phyloP scores from a whole-genome alignment of 2,888 invertebrate species.

The Drosophila imparisetae region DNA sequence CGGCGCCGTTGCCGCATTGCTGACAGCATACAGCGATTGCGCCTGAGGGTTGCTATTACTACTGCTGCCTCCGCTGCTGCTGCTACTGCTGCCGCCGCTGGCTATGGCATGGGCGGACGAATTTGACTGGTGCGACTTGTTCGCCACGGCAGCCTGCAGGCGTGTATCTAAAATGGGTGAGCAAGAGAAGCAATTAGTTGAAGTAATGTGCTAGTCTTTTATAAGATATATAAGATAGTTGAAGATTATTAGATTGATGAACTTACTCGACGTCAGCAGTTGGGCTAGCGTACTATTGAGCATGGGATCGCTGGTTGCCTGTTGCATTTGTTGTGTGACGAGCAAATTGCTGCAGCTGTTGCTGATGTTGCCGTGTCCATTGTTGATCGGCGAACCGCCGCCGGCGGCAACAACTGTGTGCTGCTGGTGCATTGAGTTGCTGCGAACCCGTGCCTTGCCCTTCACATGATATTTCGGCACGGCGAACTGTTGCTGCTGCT shows the following conservation, averaged over 20 bases:
- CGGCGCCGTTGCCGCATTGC: conserved; percentile 53
- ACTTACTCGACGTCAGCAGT: conserved; percentile 87
- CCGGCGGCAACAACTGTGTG: conserved; percentile 65
- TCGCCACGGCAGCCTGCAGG: conserved; percentile 66
- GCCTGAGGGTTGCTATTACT: conserved; percentile 17
- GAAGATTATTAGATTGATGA: not conserved
- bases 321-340: conserved; percentile 86
- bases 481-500: conserved; percentile 71
- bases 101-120: conserved; percentile 81
- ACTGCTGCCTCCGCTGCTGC: conserved; percentile 12
- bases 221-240: not conserved
- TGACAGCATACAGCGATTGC: conserved; percentile 39
- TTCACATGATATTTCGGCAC: conserved; percentile 83
- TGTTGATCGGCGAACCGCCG: conserved; percentile 57
- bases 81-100: conserved; percentile 45
- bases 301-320: conserved; percentile 91
- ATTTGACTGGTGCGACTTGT: conserved; percentile 70
- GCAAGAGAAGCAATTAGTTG: not conserved
- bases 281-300: conserved; percentile 93
- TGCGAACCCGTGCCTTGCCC: conserved; percentile 81
- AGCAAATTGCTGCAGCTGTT: conserved; percentile 64
- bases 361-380: conserved; percentile 36
- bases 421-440: conserved; percentile 84
- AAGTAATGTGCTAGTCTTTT: not conserved
- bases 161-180: conserved; percentile 50